Evolutionary conservation across 2,113 vertebrate species (phyloP).

Genomic region (Megaleporinus macrocephalus): DNA sequence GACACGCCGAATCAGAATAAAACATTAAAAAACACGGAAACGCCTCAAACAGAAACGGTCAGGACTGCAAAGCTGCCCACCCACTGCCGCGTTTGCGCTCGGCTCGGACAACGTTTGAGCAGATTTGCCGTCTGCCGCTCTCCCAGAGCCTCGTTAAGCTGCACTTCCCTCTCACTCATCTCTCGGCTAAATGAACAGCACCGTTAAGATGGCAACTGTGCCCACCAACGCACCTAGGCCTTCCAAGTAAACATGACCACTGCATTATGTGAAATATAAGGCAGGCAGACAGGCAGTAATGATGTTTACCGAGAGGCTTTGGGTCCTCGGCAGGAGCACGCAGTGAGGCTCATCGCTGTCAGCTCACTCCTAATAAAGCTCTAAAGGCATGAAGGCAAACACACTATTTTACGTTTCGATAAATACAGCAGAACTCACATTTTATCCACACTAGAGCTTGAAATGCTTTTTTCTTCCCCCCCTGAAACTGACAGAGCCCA

Average conservation of each 20-base stretch:
- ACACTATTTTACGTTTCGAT: neutral
- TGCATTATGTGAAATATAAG: slow-evolving; percentile 12
- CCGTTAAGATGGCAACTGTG: slow-evolving; percentile 23
- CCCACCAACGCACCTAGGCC: slow-evolving; percentile 21
- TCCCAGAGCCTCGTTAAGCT: slow-evolving; percentile 42
- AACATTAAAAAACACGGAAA: neutral
- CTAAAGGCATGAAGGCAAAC: slow-evolving; percentile 8
- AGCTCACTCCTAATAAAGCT: slow-evolving; percentile 37
- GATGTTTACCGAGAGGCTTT: slow-evolving; percentile 49
- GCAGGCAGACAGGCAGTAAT: slow-evolving; percentile 26
- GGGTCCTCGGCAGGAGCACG: slow-evolving; percentile 23
- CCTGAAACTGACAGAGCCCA: no score
- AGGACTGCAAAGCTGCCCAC: neutral
- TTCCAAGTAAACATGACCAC: slow-evolving; percentile 42
- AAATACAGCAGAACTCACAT: neutral
- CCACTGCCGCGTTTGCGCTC: neutral
- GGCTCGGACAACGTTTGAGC: neutral
- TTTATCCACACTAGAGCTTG: neutral
- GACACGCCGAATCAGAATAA: neutral
- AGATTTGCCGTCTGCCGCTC: slow-evolving; percentile 17
- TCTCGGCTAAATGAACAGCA: slow-evolving; percentile 38
- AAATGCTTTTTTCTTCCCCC: no score
- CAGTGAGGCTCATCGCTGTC: slow-evolving; percentile 19
- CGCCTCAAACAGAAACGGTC: neutral
- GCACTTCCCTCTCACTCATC: slow-evolving; percentile 33